Conservation (phyloP, 2,888 invertebrate genomes). For the Phortica magna region DNA sequence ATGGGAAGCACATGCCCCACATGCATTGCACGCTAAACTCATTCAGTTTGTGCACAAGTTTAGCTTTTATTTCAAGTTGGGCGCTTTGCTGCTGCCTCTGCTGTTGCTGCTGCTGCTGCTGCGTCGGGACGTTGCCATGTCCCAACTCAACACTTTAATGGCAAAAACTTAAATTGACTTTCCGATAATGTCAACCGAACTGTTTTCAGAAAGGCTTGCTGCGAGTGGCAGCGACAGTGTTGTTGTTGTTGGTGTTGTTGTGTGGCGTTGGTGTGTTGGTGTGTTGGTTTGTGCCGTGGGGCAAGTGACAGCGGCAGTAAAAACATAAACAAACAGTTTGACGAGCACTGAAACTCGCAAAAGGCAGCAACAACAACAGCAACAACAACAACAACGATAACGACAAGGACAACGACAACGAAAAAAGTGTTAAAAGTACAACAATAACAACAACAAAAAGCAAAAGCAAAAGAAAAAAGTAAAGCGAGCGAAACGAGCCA, state of each 20-base stretch:
- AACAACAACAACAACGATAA: constrained; percentile 36
- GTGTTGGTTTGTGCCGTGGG: not conserved
- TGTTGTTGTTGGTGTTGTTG: not conserved
- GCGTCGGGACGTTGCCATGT: not conserved
- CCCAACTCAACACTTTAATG: constrained; percentile 36
- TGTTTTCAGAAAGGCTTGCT: constrained; percentile 5
- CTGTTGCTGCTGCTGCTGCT: not conserved
- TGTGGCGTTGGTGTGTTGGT: not conserved
- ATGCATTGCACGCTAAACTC: not conserved
- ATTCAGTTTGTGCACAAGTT: not conserved
- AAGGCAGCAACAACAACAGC: constrained; percentile 24
- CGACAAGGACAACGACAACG: constrained; percentile 37
- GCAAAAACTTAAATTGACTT: constrained; percentile 57
- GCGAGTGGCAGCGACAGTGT: not conserved
- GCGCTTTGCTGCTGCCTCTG: not conserved
- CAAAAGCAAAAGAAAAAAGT: constrained; percentile 34
- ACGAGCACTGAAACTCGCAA: constrained; percentile 38
- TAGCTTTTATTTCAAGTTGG: constrained; percentile 3
- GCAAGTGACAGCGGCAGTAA: constrained; percentile 40
- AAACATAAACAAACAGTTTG: constrained; percentile 68
- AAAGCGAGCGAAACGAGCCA: constrained; percentile 34
- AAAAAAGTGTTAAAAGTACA: constrained; percentile 62
- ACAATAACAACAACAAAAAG: constrained; percentile 41
- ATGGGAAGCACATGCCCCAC: not conserved
- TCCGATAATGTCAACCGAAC: constrained; percentile 50